These are phyloP conservation scores for Brachyhypopomus gauderio DNA, from an alignment of 2,113 vertebrate genomes.

Conservation along the genomic window DNA sequence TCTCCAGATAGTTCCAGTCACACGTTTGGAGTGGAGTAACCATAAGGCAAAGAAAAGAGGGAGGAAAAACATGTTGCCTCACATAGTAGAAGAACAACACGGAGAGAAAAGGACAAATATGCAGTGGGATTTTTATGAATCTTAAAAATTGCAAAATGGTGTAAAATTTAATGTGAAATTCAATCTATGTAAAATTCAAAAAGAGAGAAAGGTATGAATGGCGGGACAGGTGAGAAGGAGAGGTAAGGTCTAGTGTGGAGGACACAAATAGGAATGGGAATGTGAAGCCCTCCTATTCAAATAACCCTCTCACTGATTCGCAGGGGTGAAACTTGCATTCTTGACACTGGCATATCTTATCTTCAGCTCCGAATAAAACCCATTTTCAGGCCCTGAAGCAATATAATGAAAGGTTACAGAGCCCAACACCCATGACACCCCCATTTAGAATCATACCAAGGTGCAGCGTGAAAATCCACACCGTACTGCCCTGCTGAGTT, in stretches of 20 bases:
- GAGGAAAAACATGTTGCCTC: conserved; percentile 37
- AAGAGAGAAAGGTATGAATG: conserved; percentile 49
- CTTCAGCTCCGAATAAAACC: conserved; percentile 74
- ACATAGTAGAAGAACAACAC: conserved; percentile 34
- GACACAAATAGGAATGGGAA: conserved; percentile 63
- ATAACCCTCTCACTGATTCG: conserved; percentile 68
- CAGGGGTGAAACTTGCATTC: conserved; percentile 65
- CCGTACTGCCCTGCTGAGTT: conserved; percentile 48
- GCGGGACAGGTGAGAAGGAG: conserved; percentile 53
- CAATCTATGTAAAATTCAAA: conserved; percentile 52
- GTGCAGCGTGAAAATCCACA: conserved; percentile 72
- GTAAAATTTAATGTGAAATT: conserved; percentile 33
- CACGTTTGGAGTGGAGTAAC: conserved; percentile 36
- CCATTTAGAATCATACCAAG: conserved; percentile 69
- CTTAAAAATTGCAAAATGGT: conserved; percentile 66
- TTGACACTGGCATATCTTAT: conserved; percentile 75
- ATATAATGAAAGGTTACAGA: conserved; percentile 75
- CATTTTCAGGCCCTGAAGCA: conserved; percentile 72
- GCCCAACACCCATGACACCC: conserved; percentile 68
- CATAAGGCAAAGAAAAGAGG: not conserved
- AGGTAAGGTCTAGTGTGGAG: conserved; percentile 43
- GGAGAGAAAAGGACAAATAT: conserved; percentile 54
- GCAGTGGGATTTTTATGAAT: conserved; percentile 49
- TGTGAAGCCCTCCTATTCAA: conserved; percentile 64
- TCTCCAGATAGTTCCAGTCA: conserved; percentile 10